Evolutionary conservation across 2,113 vertebrate genomes (phyloP), one percentile per base, ranked within the genome.

Genomic region (Ariopsis seemanni): DNA sequence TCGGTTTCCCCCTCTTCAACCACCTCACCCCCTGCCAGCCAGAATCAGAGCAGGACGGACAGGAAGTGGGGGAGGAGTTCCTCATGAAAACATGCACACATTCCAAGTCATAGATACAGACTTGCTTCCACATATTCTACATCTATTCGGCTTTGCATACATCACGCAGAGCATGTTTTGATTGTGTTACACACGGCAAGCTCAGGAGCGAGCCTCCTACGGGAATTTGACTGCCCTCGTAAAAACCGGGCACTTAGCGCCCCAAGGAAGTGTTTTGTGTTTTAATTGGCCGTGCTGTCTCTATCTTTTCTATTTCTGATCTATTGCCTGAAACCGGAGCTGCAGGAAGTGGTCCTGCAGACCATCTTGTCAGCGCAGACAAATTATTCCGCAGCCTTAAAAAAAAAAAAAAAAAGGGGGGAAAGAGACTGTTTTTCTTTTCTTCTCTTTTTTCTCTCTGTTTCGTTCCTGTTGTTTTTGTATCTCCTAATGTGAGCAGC

Each of bases 281-380:
- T 90, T 87, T 85, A 87, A 67, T 85, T 87, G 89, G 85, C 89
- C 52, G 4, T 42, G 50, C 30, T 81, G 85, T 60, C 83, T 80
- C 72, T 85, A 87, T 91, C 85, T 88, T 82, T 85, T 86, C 25
- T 82, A 84, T 78, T 91, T 89, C 87, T 88, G 90, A 94, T 94
- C 91, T 95, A 5, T 52, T 90, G 90, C 84, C 89, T 95, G 95
- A 95, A 97, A 96, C 94, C 90, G 87, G 95, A 96, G 93, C 93
- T 91, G 92, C 93, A 96, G 95, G 96, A 97, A 96, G 94, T 93
- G 93, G 95, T 93, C 94, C 95, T 96, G 96, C 91, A 90, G 94
- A 94, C 93, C 92, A 91, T 95, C 95, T 93, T 93, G 95, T 95
- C 94, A 94, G 92, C 87, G 85, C 77, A 90, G 93, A 95, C 94